A percentile compares a stretch with the other conserved stretches of the same genome.
Evolutionary conservation across 2,888 invertebrate species (phyloP).

Genomic region (Mythimna impura): DNA sequence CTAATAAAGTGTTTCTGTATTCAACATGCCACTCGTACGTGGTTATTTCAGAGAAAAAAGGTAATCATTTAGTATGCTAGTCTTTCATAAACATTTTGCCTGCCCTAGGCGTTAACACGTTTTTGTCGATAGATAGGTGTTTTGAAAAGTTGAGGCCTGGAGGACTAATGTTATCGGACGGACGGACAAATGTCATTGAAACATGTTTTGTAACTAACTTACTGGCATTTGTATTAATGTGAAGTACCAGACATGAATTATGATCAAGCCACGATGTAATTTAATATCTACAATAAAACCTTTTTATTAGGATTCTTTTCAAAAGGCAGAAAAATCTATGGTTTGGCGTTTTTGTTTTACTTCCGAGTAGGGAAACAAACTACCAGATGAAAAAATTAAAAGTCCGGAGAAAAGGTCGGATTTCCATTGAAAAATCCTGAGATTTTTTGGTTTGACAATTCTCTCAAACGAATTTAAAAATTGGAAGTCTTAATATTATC

Average conservation of each 20-base stretch:
- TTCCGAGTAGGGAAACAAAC: too few relatives aligned
- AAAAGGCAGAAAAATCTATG: background rate
- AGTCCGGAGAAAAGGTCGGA: too few relatives aligned
- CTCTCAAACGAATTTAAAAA: too few relatives aligned
- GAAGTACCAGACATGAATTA: constrained; percentile 45
- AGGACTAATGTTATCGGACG: background rate
- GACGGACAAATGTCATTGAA: constrained; percentile 39
- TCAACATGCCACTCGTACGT: background rate
- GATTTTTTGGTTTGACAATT: too few relatives aligned
- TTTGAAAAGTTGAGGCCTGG: constrained; percentile 5
- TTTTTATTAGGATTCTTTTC: constrained; percentile 7
- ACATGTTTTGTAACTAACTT: constrained; percentile 33
- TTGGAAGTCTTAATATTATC: too few relatives aligned
- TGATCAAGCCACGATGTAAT: constrained; percentile 19
- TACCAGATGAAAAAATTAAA: too few relatives aligned
- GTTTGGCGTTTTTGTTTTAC: background rate
- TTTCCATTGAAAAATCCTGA: too few relatives aligned
- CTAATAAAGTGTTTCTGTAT: constrained; percentile 17
- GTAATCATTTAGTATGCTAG: constrained; percentile 25
- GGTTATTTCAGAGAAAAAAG: constrained; percentile 6
- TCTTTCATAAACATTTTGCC: constrained; percentile 3
- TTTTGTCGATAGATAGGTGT: constrained; percentile 31
- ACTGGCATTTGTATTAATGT: constrained; percentile 50
- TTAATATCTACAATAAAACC: constrained; percentile 11
- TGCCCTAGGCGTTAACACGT: constrained; percentile 2